Base-by-base conservation (phyloP, 2,113 vertebrate genomes). In the Planiliza haematocheilus region DNA sequence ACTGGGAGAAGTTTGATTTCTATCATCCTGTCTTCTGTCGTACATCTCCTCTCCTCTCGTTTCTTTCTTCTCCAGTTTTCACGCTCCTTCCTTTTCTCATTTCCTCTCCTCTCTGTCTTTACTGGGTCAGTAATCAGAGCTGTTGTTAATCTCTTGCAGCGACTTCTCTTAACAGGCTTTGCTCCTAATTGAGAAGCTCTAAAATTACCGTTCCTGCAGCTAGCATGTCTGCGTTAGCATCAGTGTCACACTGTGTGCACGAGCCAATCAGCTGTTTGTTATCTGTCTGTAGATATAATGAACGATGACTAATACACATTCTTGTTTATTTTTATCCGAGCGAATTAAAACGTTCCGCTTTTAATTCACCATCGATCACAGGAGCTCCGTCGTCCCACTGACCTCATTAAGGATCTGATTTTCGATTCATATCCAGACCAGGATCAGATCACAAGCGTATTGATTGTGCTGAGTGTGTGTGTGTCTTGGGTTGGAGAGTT, bases 121-220 rank as follows among this genome's bases (percentile, higher is more conserved):
- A 91, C 80, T 81, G 77, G 88, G 87, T 89, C 84, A 87, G 69
- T 79, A 74, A 77, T 76, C 70, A 67, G 61, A 68, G 69, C 58
- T 18, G 69, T 17, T 71, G 85, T 64, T 89, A 86, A 91, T 91
- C 92, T 86, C 74, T n/a, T 70, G 53, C 64, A 50, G 79, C 79
- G 74, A 45, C 84, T 82, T 66, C 78, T 74, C 77, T 87, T 88
- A 92, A 94, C 87, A 82, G 83, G 91, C 88, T 93, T 89, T 89
- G 59, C 42, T 76, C 59, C 84, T 88, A 83, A 90, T 91, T 85
- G 87, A 88, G 52, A 78, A 80, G 80, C 74, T 86, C 86, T 91
- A 90, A 89, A 92, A 91, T 87, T 84, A 88, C 70, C 84, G 65
- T 56, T n/a, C 73, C 46, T 66, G 65, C 43, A 58, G 82, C 74